Conservation (phyloP, 1,140 invertebrate species). For the Medauroidea extradentata region DNA sequence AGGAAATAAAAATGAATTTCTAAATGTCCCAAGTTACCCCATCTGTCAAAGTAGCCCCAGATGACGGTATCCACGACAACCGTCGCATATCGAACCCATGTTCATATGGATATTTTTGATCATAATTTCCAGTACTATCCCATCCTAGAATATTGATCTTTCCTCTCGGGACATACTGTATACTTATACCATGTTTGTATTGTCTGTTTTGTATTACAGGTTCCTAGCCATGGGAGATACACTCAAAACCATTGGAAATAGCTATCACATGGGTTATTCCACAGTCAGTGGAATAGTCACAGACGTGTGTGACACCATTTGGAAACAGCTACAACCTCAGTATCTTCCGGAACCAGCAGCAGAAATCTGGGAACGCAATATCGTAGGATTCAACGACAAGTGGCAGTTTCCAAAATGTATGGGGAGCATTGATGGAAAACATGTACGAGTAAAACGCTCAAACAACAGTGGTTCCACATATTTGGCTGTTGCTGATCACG, state of each 20-base stretch:
- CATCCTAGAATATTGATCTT: too few species aligned
- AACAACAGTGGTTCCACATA: constrained; percentile 35
- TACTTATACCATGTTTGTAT: too few species aligned
- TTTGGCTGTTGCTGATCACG: constrained; percentile 38
- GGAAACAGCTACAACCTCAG: constrained; percentile 24
- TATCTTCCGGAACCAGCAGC: constrained; percentile 23
- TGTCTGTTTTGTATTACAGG: constrained; percentile 7
- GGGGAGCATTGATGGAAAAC: constrained; percentile 44
- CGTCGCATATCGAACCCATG: too few species aligned
- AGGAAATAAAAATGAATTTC: too few species aligned
- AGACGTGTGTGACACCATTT: constrained; percentile 33
- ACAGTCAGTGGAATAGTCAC: constrained; percentile 30
- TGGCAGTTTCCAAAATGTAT: constrained; percentile 40
- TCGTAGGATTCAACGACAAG: constrained; percentile 24
- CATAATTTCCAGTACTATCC: too few species aligned
- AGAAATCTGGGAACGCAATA: constrained; percentile 8
- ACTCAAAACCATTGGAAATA: constrained; percentile 26
- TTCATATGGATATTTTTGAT: too few species aligned
- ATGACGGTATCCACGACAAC: too few species aligned
- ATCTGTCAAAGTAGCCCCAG: too few species aligned
- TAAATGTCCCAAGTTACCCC: too few species aligned
- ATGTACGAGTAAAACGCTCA: constrained; percentile 39
- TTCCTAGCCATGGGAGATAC: constrained; percentile 4
- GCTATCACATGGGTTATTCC: constrained; percentile 29
- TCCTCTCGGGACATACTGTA: too few species aligned